Base-by-base conservation (phyloP, 2,888 invertebrate genomes). In the Mesorhabditis spiculigera region DNA sequence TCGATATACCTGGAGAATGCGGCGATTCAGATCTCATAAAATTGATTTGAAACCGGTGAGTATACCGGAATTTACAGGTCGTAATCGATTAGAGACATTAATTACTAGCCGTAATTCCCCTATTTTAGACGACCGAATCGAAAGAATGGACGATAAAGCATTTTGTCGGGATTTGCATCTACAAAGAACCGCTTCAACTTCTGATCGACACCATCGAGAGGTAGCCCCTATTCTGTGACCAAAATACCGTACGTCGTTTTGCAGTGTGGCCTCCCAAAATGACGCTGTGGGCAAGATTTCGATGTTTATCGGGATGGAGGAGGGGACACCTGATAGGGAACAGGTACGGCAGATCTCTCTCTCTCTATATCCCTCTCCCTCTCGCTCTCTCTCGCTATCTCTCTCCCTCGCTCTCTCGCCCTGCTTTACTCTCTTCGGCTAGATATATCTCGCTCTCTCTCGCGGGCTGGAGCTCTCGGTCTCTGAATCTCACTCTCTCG, bases 231-330 rank as follows among this genome's bases (percentile, higher is more conserved):
- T n/a, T n/a, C n/a, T n/a, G n/a, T n/a, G n/a, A n/a, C n/a, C n/a
- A n/a, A n/a, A n/a, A n/a, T n/a, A n/a, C n/a, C n/a, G n/a, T n/a
- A n/a, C n/a, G n/a, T n/a, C n/a, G n/a, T n/a, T n/a, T n/a, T 50
- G 6, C 68, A 61, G 67, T 42, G 43, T 69, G 4, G 45, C 50
- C 16, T 43, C n/a, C 6, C 69, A 69, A 61, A 42, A 67, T 5
- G 69, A 45, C n/a, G 68, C 68, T 13, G 5, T 5, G 41, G 43
- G 43, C 5, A 66, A 58, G 10, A 28, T 69, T 16, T 69, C 10
- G 45, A 67, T 69, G 16, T 67, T 69, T n/a, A 61, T 69, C 69
- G 69, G 68, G 13, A 44, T 69, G 43, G 69, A 69, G 43, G 69
- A 69, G 63, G 58, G 28, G 44, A 69, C 69, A 5, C 69, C 69